Base-by-base conservation (phyloP, 2,113 vertebrate genomes). In the human (Homo sapiens) region DNA sequence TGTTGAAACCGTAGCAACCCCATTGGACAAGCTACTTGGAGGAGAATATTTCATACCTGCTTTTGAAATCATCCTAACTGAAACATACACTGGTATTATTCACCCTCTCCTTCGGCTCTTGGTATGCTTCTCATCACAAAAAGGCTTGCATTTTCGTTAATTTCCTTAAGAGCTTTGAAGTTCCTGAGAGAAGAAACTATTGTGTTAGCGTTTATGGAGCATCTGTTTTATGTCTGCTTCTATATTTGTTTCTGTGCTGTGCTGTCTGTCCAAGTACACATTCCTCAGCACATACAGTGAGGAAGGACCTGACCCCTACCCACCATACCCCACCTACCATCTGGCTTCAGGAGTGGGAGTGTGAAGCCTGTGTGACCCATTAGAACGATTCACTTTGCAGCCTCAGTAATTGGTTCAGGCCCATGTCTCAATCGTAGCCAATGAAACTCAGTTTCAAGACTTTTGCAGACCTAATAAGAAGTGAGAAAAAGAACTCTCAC, bases 141-240 rank as follows among this genome's bases (percentile, higher is more conserved):
- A 3, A 55, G 25, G 0, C 6, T 5, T 61, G 61, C 1, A 11
- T 0, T 12, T 50, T 23, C 11, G 14, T 3, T 0, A 38, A 43
- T 3, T 61, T 40, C 23, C 50, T 12, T 66, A 23, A 70, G 81
- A 20, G 30, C 50, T 8, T 43, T 81, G 25, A 38, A 64, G 59
- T 57, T 68, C 48, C 27, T 70, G 38, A 55, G 13, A 68, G 78
- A 30, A n/a, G n/a, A 92, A 48, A 11, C 48, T 43, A 61, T 23
- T 48, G 23, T 16, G 2, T 43, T 40, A 10, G n/a, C 7, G 1
- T 61, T 64, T 30, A 16, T 0, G 0, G 32, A 68, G 35, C 35
- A 1, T 52, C 10, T 52, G 35, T 22, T 38, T 30, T 40, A 40
- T 35, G 57, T 20, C 32, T 12, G 27, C 18, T 52, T 57, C 64